Conservation (phyloP, 2,797 vertebrate genomes). For the Rhinophrynus dorsalis region DNA sequence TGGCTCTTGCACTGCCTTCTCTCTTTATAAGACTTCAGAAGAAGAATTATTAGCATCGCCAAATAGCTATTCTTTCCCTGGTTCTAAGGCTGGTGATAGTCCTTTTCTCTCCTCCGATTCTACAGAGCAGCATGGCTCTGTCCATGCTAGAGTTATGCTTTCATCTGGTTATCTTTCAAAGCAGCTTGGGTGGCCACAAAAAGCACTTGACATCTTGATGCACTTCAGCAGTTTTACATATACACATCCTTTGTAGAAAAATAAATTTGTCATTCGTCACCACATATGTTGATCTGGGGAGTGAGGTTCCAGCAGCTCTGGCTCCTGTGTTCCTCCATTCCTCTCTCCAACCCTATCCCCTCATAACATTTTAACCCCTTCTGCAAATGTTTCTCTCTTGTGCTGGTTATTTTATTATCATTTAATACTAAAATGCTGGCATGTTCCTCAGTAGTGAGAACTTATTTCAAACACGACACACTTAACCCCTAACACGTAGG, state of each 20-base stretch:
- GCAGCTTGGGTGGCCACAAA: constrained; percentile 98
- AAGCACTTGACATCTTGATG: constrained; percentile 99
- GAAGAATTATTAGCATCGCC: constrained; percentile 61
- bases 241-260: constrained; percentile 99
- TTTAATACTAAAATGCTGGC: too few species aligned
- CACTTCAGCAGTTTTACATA: constrained; percentile 99
- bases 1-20: constrained; percentile 52
- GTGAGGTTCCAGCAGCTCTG: constrained; percentile 63
- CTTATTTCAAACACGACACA: too few species aligned
- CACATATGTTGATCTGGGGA: constrained; percentile 95
- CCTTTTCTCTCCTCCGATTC: constrained; percentile 41
- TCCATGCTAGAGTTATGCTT: constrained; percentile 84
- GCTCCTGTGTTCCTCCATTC: constrained; percentile 69
- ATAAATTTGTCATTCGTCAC: constrained; percentile 99
- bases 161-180: constrained; percentile 99
- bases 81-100: constrained; percentile 13
- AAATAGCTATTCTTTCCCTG: constrained; percentile 33
- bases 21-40: constrained; percentile 52
- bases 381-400: not conserved
- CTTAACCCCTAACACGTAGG: too few species aligned
- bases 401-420: too few species aligned
- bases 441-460: too few species aligned
- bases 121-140: constrained; percentile 54
- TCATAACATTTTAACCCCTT: constrained; percentile 33
- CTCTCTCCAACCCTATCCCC: constrained; percentile 42